Conservation (phyloP, 2,797 vertebrate genomes). For the Scomberomorus guttatus region DNA sequence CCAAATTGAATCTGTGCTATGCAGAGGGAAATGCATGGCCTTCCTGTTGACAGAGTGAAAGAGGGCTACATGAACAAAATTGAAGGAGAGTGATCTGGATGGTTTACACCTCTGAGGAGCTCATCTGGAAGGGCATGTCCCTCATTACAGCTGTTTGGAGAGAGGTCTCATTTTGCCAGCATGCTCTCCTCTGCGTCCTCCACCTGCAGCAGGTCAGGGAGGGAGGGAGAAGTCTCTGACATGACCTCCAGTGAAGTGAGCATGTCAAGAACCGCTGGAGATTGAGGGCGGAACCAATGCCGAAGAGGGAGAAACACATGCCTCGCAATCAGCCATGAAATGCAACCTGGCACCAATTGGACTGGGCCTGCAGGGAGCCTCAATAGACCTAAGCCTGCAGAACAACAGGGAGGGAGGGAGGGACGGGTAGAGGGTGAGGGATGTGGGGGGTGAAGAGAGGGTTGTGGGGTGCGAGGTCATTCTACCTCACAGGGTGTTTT, state of each 20-base stretch:
- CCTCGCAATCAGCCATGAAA: constrained; percentile 84
- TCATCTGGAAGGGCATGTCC: constrained; percentile 74
- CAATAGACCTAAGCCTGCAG: constrained; percentile 54
- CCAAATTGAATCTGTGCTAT: constrained; percentile 59
- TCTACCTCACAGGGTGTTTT: constrained; percentile 82
- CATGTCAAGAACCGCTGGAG: constrained; percentile 79
- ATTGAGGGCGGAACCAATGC: constrained; percentile 71
- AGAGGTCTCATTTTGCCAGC: constrained; percentile 58
- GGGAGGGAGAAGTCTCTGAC: constrained; percentile 74
- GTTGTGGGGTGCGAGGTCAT: constrained; percentile 77
- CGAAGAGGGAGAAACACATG: constrained; percentile 75
- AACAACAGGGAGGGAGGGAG: constrained; percentile 59
- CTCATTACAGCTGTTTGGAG: constrained; percentile 75
- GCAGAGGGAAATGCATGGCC: constrained; percentile 25
- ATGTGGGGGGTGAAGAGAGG: constrained; percentile 46
- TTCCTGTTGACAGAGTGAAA: constrained; percentile 46
- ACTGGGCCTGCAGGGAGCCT: constrained; percentile 73
- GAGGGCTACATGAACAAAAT: constrained; percentile 33
- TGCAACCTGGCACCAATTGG: constrained; percentile 80
- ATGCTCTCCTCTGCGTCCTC: constrained; percentile 50
- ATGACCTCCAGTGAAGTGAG: constrained; percentile 82
- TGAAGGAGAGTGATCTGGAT: constrained; percentile 48
- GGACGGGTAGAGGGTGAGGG: constrained; percentile 42
- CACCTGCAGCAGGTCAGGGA: constrained; percentile 72
- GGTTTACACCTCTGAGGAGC: constrained; percentile 67